These are phyloP conservation scores for Tetramorium alpestre DNA, from an alignment of 1,140 invertebrate species.

Conservation along the genomic window DNA sequence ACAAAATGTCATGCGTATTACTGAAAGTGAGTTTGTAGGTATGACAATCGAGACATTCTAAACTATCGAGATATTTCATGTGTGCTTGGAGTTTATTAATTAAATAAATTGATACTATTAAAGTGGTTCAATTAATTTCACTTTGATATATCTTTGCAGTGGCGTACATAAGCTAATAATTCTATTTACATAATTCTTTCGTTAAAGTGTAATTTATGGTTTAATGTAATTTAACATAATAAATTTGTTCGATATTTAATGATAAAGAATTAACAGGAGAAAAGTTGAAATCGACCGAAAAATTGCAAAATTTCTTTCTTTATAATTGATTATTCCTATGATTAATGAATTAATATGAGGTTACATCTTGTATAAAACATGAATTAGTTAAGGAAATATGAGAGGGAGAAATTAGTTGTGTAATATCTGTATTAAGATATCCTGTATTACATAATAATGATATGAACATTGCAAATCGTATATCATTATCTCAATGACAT, in stretches of 20 bases:
- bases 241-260: neutral
- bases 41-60: neutral
- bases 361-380: neutral
- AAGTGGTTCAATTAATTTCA: slow-evolving; percentile 8
- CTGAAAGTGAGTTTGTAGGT: slow-evolving; percentile 43
- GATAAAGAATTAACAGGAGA: neutral
- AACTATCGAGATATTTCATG: neutral
- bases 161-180: neutral
- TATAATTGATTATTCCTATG: neutral
- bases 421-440: neutral
- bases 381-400: neutral
- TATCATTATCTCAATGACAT: neutral
- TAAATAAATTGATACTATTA: slow-evolving; percentile 42
- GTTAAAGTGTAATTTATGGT: neutral
- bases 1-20: neutral
- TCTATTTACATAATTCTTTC: neutral
- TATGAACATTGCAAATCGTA: neutral
- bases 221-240: neutral
- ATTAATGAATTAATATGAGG: neutral
- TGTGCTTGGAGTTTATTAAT: slow-evolving; percentile 56
- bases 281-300: neutral
- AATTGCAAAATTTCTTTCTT: neutral
- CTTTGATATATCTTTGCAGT: neutral
- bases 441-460: neutral
- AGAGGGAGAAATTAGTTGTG: neutral